Base-by-base conservation (phyloP, 2,888 invertebrate genomes). In the Tipula lateralis region DNA sequence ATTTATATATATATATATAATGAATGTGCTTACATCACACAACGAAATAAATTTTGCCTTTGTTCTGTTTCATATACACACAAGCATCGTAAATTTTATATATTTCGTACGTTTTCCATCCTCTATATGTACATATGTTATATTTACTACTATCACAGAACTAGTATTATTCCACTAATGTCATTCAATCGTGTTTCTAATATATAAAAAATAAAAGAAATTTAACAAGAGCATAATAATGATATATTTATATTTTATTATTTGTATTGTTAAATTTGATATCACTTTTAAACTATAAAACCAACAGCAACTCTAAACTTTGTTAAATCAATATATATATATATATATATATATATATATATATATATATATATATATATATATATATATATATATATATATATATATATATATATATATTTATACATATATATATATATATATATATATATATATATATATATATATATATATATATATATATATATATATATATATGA, bases 181-280 rank as follows among this genome's bases (percentile, higher is more conserved):
- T 66, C 66, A 66, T 66, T 66, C 66, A 24, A 24, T 66, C 66
- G 66, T 66, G 66, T 24, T 66, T 66, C 66, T 66, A 66, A 66
- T 24, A 66, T n/a, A 44, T 7, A 50, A n/a, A 50, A 50, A 39
- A 9, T 39, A 44, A 44, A 44, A 66, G 5, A 16, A n/a, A 50
- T 7, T 24, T 66, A 66, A 66, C 66, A 24, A 39, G 9, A 24
- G 24, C n/a, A n/a, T 66, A 66, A 66, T 66, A 19, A 66, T 66
- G 24, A 66, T 66, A 66, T 24, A n/a, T n/a, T n/a, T n/a, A 66
- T 24, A 66, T 66, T 66, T 66, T 24, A 66, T 66, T 66, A 66
- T 66, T 66, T 66, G 24, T 66, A 24, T 66, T 66, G 24, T 12
- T 24, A 66, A 66, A 66, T 66, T 66, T 66, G 66, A 66, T 66